A percentile compares a stretch with the other conserved stretches of the same genome.
phyloP scores from a whole-genome alignment of 2,113 vertebrate species.

The Channa argus region DNA sequence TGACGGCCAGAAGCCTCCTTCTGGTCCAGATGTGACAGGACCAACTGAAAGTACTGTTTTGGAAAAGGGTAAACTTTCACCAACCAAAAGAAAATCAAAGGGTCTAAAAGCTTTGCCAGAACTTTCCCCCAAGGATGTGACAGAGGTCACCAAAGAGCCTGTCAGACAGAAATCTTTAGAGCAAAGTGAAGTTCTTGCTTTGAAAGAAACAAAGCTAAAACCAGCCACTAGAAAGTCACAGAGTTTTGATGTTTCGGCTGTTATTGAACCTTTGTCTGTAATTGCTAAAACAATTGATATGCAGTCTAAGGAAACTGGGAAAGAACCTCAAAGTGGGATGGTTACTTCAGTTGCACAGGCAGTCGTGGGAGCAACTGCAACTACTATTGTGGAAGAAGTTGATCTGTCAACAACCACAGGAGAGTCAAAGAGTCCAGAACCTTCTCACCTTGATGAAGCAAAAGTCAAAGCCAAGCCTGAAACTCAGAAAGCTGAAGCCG shows the following conservation, averaged over 20 bases:
- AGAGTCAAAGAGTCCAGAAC: not conserved
- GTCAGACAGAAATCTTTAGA: not conserved
- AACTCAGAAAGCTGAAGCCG: not conserved
- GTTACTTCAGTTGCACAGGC: not conserved
- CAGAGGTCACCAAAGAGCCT: not conserved
- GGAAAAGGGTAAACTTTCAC: not conserved
- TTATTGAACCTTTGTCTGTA: not conserved
- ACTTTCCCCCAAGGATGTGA: not conserved
- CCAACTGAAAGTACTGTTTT: not conserved
- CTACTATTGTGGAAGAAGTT: not conserved
- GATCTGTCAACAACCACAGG: not conserved
- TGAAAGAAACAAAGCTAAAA: not conserved
- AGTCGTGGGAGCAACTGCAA: not conserved
- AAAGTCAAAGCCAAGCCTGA: rapidly evolving
- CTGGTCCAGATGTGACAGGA: not conserved
- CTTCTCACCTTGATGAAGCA: not conserved
- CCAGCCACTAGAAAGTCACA: constrained; percentile 6
- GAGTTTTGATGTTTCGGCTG: not conserved
- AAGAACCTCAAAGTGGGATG: not conserved
- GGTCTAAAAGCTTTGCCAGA: not conserved
- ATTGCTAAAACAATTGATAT: not conserved
- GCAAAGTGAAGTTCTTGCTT: not conserved
- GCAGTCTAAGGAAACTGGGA: not conserved
- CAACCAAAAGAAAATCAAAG: not conserved
- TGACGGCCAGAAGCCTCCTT: not conserved